Conservation (phyloP, 2,888 invertebrate species). For the Bombyx huttoni region DNA sequence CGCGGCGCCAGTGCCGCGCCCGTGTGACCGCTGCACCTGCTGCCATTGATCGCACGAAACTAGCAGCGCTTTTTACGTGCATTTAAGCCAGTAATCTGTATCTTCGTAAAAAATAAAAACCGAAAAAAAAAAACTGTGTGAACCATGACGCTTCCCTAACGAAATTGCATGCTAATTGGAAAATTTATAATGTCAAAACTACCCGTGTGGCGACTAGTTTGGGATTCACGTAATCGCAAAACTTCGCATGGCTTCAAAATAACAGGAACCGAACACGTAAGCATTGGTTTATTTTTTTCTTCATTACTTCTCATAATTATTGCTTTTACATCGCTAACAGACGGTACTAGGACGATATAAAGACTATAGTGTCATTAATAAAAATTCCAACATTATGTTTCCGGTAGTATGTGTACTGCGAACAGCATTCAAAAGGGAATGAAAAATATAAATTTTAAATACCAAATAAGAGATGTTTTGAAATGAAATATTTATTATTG, state of each 20-base stretch:
- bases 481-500: too few species aligned
- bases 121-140: background rate
- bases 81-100: conserved; percentile 29
- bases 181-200: background rate
- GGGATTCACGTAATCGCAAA: conserved; percentile 32
- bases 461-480: background rate
- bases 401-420: background rate
- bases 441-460: conserved; percentile 15
- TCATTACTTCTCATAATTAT: conserved; percentile 4
- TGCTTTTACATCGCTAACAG: conserved; percentile 19
- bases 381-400: background rate
- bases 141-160: conserved; percentile 23
- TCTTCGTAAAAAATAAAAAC: background rate
- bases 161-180: conserved; percentile 26
- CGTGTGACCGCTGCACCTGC: conserved; percentile 58
- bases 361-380: too few species aligned
- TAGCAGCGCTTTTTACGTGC: conserved; percentile 29
- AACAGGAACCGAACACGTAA: conserved; percentile 53
- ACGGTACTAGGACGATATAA: conserved; percentile 4
- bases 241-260: conserved; percentile 66
- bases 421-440: background rate
- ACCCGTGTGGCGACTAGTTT: conserved; percentile 3
- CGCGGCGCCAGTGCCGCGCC: conserved; percentile 16
- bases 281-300: conserved; percentile 30
- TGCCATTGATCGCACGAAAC: conserved; percentile 38